Conservation (phyloP, 2,113 vertebrate genomes). For the Trochalopteron elliotii region DNA sequence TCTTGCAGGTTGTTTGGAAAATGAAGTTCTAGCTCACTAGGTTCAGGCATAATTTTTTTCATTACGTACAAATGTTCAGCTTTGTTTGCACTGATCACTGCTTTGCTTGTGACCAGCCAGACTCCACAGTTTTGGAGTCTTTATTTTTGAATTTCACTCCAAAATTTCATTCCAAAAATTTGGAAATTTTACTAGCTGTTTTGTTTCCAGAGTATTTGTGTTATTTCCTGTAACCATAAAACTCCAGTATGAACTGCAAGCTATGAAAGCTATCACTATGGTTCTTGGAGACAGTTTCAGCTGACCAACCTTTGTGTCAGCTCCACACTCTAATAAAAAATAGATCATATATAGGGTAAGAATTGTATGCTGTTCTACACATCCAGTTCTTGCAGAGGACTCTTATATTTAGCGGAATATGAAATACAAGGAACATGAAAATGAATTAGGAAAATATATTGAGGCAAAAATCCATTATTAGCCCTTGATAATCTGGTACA, state of each 20-base stretch:
- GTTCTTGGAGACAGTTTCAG: not conserved
- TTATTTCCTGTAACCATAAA: not conserved
- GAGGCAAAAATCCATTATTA: not conserved
- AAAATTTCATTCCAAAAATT: too few species aligned
- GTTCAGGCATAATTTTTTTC: not conserved
- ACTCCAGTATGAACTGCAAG: not conserved
- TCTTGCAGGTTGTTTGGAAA: not conserved
- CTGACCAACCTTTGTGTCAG: not conserved
- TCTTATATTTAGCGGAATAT: not conserved
- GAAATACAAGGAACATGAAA: not conserved
- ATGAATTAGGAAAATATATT: not conserved
- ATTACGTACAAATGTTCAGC: not conserved
- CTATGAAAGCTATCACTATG: not conserved
- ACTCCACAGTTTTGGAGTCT: not conserved
- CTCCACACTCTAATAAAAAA: not conserved
- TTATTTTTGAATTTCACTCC: not conserved
- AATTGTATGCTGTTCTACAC: not conserved
- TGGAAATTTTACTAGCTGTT: not conserved
- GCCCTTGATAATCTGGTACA: not conserved
- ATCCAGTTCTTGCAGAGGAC: not conserved
- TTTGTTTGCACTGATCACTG: not conserved
- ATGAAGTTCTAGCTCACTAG: not conserved
- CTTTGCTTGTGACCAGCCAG: not conserved
- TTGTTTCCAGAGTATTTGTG: not conserved
- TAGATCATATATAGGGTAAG: not conserved